Conservation (phyloP, 2,888 invertebrate genomes). For the Lordiphosa fenestrarum region DNA sequence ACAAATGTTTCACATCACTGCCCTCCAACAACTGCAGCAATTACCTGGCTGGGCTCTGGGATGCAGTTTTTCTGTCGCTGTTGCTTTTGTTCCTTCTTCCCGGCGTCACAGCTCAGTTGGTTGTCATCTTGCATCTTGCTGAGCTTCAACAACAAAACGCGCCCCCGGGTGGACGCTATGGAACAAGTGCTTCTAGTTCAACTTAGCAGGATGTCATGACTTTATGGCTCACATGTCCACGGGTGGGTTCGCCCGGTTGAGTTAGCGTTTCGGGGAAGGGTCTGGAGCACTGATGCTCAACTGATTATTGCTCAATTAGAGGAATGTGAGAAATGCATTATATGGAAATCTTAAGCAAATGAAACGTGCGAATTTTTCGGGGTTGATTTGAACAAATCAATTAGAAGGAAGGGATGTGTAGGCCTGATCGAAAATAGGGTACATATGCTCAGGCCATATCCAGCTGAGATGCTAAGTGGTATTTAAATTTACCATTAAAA, state of each 20-base stretch:
- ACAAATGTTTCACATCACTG: conserved; percentile 78
- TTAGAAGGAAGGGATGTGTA: conserved; percentile 11
- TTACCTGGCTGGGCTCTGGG: conserved; percentile 57
- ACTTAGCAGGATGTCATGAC: conserved; percentile 58
- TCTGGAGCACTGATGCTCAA: conserved; percentile 13
- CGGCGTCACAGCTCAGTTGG: conserved; percentile 72
- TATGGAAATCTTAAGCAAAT: conserved; percentile 37
- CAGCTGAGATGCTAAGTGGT: conserved; percentile 30
- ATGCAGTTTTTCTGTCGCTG: conserved; percentile 19
- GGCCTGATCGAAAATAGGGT: conserved; percentile 12
- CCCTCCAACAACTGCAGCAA: conserved; percentile 64
- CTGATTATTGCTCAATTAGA: conserved; percentile 62
- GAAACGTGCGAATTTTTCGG: not conserved
- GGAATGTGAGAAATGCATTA: conserved; percentile 41
- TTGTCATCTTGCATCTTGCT: conserved; percentile 50
- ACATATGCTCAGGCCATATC: conserved; percentile 11
- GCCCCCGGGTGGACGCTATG: conserved; percentile 26
- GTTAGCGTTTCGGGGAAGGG: conserved; percentile 3
- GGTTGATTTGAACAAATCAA: conserved; percentile 23
- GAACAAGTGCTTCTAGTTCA: conserved; percentile 70
- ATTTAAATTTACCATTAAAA: not conserved
- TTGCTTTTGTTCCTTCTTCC: conserved; percentile 20
- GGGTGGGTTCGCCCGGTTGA: conserved; percentile 19
- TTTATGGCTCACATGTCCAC: conserved; percentile 28
- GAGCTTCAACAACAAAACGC: conserved; percentile 39